Evolutionary conservation across 2,113 vertebrate species (phyloP).

Genomic region (Ophthalmolycus amberensis): DNA sequence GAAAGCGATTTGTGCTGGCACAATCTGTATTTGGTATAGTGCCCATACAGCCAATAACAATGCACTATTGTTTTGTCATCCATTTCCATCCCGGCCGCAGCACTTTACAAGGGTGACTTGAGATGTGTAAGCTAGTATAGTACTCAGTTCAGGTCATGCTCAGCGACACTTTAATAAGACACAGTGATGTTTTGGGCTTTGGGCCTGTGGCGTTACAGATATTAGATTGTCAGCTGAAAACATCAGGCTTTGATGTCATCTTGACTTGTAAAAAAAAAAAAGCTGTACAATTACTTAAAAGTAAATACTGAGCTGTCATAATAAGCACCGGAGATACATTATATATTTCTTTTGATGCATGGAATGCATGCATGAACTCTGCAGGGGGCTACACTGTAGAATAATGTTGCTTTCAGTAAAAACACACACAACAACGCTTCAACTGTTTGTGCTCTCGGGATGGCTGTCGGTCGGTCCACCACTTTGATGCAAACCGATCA

Average conservation of each 20-base stretch:
- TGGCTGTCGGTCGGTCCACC: not conserved
- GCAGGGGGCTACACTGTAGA: not conserved
- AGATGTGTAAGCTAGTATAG: constrained; percentile 3
- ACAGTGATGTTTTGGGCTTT: constrained; percentile 20
- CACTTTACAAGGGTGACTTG: constrained; percentile 44
- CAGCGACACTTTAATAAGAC: constrained; percentile 42
- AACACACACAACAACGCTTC: not conserved
- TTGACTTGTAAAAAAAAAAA: constrained; percentile 7
- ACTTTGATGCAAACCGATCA: not conserved
- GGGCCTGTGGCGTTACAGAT: constrained; percentile 31
- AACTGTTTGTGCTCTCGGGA: not conserved
- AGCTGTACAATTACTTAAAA: constrained; percentile 24
- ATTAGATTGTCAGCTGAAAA: constrained; percentile 37
- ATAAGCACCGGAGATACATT: not conserved
- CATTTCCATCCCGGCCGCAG: constrained; percentile 43
- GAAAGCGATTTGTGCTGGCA: constrained; percentile 56
- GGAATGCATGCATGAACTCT: not conserved
- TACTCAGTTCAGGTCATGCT: constrained; percentile 21
- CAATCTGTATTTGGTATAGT: constrained; percentile 39
- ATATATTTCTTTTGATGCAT: constrained; percentile 12
- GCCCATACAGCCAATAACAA: constrained; percentile 51
- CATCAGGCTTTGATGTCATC: not conserved
- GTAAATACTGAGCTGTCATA: constrained; percentile 26
- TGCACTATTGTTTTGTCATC: constrained; percentile 42
- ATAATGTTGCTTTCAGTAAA: not conserved